phyloP scores from a whole-genome alignment of 2,797 vertebrate genomes.

The Podarcis siculus region DNA sequence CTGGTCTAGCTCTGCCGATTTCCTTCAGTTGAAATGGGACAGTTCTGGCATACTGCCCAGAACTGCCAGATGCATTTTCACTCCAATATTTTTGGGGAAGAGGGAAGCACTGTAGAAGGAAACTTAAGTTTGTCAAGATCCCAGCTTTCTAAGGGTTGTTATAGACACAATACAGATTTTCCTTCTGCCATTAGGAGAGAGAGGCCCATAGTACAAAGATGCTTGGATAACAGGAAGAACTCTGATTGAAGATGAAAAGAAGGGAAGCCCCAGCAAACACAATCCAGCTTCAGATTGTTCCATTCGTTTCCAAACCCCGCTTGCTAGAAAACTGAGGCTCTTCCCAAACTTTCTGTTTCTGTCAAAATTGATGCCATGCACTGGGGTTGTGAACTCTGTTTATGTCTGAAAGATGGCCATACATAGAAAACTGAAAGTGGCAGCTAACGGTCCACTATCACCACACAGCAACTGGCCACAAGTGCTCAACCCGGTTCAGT shows the following conservation, averaged over 20 bases:
- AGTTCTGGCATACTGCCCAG: conserved; percentile 18
- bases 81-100: background rate
- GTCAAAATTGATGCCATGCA: background rate
- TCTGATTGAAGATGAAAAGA: background rate
- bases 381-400: background rate
- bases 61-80: conserved; percentile 2
- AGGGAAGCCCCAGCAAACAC: background rate
- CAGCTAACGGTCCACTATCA: rapidly evolving
- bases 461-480: background rate
- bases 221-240: background rate
- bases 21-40: conserved; percentile 16
- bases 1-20: conserved; percentile 19
- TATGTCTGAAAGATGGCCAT: background rate
- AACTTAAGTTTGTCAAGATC: background rate
- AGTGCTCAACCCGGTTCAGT: background rate
- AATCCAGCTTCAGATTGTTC: conserved; percentile 1
- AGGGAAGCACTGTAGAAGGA: background rate
- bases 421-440: background rate
- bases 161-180: background rate
- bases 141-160: background rate
- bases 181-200: background rate
- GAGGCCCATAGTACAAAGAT: background rate
- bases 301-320: background rate
- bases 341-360: background rate
- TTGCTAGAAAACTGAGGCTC: background rate